Conservation (phyloP, 1,140 invertebrate species). For the Rhagoletis zephyria region DNA sequence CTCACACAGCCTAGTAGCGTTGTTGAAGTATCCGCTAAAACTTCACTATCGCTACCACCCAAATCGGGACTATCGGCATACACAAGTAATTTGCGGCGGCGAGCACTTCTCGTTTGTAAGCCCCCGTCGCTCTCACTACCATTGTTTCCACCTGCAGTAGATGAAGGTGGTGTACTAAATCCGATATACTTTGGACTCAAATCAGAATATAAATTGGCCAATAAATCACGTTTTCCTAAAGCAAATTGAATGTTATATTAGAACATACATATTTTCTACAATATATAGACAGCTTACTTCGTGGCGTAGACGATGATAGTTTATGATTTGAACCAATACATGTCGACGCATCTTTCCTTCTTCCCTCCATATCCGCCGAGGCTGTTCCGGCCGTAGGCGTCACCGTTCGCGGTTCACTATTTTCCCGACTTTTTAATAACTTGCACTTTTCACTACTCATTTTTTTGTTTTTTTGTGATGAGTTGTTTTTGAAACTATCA, state of each 20-base stretch:
- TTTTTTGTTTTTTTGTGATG: neutral
- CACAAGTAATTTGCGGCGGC: neutral
- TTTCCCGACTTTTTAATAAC: neutral
- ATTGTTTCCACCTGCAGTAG: neutral
- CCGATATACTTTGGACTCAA: constrained; percentile 58
- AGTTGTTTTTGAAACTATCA: neutral
- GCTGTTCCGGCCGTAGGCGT: neutral
- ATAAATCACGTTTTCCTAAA: constrained; percentile 54
- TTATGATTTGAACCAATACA: constrained; percentile 13
- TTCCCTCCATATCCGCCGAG: neutral
- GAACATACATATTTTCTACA: constrained; percentile 2
- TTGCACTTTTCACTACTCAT: neutral
- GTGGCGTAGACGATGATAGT: constrained; percentile 55
- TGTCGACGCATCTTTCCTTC: constrained; percentile 8
- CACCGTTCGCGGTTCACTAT: neutral
- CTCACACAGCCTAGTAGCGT: constrained; percentile 49
- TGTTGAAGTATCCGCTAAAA: constrained; percentile 17
- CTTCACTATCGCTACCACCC: neutral
- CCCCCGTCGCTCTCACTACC: constrained; percentile 33
- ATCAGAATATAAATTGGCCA: constrained; percentile 56
- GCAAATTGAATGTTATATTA: constrained; percentile 30
- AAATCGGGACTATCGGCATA: constrained; percentile 7
- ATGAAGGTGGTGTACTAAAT: constrained; percentile 43
- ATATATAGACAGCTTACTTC: constrained; percentile 49
- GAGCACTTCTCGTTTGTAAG: constrained; percentile 18